Evolutionary conservation across 2,797 vertebrate genomes (phyloP), one percentile per base, ranked within the genome.

Genomic region (Limosa lapponica): DNA sequence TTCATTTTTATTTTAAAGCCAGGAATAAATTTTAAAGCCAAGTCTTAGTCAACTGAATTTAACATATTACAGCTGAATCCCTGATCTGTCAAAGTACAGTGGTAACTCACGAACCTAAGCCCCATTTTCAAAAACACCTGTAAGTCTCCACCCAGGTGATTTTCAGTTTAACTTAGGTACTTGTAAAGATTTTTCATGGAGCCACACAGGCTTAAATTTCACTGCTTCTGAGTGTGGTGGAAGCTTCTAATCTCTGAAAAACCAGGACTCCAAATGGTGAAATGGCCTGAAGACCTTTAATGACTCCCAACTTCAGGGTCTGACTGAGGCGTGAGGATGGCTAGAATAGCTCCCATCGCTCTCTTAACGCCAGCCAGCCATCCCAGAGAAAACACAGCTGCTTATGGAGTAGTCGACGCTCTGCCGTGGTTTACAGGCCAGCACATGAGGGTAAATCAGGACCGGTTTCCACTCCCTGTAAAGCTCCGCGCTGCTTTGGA

Each of bases 391-490:
- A 72, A 85, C 8, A 19, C 11, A 83, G 23, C 13, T 69, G 58
- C 20, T 43, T 18, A 5, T 1, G 9, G 28, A 44, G 25, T 37
- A 32, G n/a, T 22, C 5, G 1, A 15, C 0, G 0, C 32, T 48
- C 51, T 54, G 52, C 51, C 46, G 25, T 0, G 2, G 14, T 28
- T 69, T 46, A 19, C 14, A 64, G 34, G 25, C 19, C 2, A 3
- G 52, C 39, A 46, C 30, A 39, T 8, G 32, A 28, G 78, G 43
- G n/a, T 70, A 78, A 80, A 70, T 46, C 22, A 6, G 41, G 20
- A 18, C 8, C 1, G 1, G 13, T 51, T 89, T 75, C 46, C 41
- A 32, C 22, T 32, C 1, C 1, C 27, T n/a, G 32, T 67, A 84
- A 36, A 64, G 49, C 16, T 71, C 13, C 0, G 0, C n/a, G 25